phyloP scores from a whole-genome alignment of 2,888 invertebrate species.

The Hirtodrosophila confusa region DNA sequence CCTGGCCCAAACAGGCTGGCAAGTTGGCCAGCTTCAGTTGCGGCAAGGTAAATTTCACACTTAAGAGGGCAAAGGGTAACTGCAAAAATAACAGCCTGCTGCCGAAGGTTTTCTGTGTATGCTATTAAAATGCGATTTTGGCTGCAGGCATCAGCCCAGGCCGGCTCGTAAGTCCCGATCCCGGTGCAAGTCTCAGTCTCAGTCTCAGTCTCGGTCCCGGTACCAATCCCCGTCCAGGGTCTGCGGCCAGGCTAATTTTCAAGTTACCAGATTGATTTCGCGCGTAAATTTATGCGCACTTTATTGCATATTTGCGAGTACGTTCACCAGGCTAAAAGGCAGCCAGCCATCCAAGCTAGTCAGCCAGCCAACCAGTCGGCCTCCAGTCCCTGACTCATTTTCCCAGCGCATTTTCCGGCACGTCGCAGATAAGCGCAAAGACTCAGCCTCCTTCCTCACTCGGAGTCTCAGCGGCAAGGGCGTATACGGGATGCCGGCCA shows the following conservation, averaged over 20 bases:
- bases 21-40: neutral
- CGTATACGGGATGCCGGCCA: too few species aligned
- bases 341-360: neutral
- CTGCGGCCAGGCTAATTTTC: constrained; percentile 57
- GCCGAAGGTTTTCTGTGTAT: constrained; percentile 17
- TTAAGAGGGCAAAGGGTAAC: constrained; percentile 77
- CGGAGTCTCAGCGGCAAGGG: constrained; percentile 6
- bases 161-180: neutral
- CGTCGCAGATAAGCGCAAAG: constrained; percentile 61
- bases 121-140: constrained; percentile 71
- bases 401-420: constrained; percentile 69
- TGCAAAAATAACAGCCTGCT: constrained; percentile 52
- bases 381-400: constrained; percentile 48
- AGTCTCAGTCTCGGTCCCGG: neutral
- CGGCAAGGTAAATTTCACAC: constrained; percentile 71
- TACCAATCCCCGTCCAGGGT: neutral
- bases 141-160: constrained; percentile 15
- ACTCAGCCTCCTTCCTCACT: constrained; percentile 11
- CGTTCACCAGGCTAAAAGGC: constrained; percentile 42
- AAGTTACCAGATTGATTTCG: constrained; percentile 76
- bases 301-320: constrained; percentile 65
- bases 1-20: neutral
- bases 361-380: neutral
- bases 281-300: constrained; percentile 75
- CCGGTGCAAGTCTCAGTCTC: neutral